Conservation (phyloP, 2,113 vertebrate genomes). For the Mesitornis unicolor region DNA sequence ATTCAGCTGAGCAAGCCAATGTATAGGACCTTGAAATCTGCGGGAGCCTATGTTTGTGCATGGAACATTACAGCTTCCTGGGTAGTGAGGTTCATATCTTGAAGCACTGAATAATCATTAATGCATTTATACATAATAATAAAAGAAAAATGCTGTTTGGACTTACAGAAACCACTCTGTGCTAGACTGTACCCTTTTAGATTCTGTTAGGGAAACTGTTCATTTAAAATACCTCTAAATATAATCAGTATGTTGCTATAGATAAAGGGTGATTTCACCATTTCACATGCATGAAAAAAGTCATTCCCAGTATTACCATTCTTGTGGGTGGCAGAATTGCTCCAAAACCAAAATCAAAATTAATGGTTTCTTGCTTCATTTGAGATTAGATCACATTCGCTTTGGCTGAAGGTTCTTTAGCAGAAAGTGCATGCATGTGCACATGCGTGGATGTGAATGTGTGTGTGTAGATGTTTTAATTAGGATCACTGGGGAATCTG, state of each 20-base stretch:
- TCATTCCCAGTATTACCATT: slow-evolving; percentile 6
- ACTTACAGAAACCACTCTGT: not conserved
- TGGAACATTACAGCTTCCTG: not conserved
- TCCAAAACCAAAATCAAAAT: slow-evolving; percentile 47
- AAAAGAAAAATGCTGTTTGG: not conserved
- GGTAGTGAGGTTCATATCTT: slow-evolving; percentile 21
- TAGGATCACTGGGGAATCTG: not conserved
- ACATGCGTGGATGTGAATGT: not conserved
- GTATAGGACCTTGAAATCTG: slow-evolving; percentile 6
- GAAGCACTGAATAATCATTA: slow-evolving; percentile 7
- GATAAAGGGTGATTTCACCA: slow-evolving; percentile 19
- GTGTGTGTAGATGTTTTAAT: not conserved
- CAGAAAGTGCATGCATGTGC: not conserved
- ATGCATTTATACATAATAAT: not conserved
- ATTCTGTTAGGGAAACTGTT: not conserved
- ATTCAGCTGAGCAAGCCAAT: not conserved
- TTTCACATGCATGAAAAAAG: slow-evolving; percentile 43
- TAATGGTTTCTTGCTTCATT: slow-evolving; percentile 38
- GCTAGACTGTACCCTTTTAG: not conserved
- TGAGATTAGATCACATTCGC: not conserved
- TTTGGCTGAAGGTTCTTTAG: slow-evolving; percentile 4
- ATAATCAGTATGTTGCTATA: not conserved
- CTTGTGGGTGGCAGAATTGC: slow-evolving; percentile 26
- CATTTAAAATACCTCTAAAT: not conserved
- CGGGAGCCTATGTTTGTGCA: slow-evolving; percentile 33